These are phyloP conservation scores for Anguilla japonica DNA, from an alignment of 2,113 vertebrate species.

Conservation along the genomic window DNA sequence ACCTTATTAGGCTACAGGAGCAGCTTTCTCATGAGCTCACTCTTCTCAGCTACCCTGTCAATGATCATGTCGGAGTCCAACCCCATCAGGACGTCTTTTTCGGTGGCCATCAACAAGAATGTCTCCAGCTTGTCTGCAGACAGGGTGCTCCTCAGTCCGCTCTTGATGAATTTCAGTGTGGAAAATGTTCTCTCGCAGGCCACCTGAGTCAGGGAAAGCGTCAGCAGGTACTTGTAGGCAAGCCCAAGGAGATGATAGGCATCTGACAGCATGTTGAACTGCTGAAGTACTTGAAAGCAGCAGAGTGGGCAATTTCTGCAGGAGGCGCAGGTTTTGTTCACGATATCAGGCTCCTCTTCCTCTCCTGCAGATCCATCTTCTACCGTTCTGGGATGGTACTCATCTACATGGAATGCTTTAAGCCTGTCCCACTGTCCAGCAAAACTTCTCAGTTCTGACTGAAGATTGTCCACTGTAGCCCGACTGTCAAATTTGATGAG, in stretches of 20 bases:
- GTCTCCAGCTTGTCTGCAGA: constrained; percentile 20
- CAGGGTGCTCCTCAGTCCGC: constrained; percentile 21
- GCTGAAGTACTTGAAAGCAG: neutral
- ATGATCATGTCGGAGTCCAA: neutral
- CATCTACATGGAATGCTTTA: constrained; percentile 27
- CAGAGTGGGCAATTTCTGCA: neutral
- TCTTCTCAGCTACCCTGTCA: too few species aligned
- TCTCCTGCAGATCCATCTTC: constrained; percentile 8
- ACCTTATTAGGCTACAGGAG: too few species aligned
- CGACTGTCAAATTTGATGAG: neutral
- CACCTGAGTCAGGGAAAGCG: constrained; percentile 23
- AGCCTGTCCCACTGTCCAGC: constrained; percentile 34
- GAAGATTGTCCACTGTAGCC: constrained; percentile 25
- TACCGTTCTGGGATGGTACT: constrained; percentile 28
- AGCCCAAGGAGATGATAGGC: constrained; percentile 22
- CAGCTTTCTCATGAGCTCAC: too few species aligned
- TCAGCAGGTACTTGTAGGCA: constrained; percentile 28
- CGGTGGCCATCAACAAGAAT: constrained; percentile 16
- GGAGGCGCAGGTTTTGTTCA: neutral
- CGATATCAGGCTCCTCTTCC: constrained; percentile 3
- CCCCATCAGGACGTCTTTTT: constrained; percentile 1
- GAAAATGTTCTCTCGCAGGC: neutral
- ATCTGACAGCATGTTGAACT: constrained; percentile 20
- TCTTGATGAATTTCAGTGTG: constrained; percentile 34
- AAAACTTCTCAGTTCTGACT: constrained; percentile 13